Conservation (phyloP, 2,888 invertebrate genomes). For the Rhimphoctona megacephalus region DNA sequence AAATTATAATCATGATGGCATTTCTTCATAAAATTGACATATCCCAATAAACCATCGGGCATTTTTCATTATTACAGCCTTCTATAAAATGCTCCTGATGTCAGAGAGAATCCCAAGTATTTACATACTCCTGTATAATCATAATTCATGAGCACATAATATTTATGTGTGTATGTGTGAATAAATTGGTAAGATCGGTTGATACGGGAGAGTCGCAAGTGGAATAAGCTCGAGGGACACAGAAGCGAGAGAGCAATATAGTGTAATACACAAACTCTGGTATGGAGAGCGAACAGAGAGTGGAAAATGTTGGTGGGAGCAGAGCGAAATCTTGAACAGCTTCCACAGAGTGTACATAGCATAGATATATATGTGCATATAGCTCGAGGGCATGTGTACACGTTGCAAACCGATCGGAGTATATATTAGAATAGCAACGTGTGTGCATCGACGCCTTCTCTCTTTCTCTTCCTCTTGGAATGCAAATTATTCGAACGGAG, state of each 20-base stretch:
- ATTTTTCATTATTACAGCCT: background rate
- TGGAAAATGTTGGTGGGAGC: conserved; percentile 55
- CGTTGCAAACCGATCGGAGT: conserved; percentile 51
- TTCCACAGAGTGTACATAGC: conserved; percentile 50
- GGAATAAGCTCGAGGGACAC: conserved; percentile 67
- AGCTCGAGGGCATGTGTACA: conserved; percentile 47
- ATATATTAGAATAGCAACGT: conserved; percentile 46
- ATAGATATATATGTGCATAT: background rate
- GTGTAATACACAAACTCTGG: conserved; percentile 41
- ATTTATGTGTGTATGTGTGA: conserved; percentile 27
- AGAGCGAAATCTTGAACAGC: conserved; percentile 61
- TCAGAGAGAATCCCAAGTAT: background rate
- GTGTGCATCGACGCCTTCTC: conserved; percentile 43
- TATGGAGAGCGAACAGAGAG: conserved; percentile 50
- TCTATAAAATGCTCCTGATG: background rate
- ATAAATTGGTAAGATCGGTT: conserved; percentile 65
- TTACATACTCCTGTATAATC: conserved; percentile 51
- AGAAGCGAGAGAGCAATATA: conserved; percentile 54
- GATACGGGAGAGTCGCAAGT: conserved; percentile 65
- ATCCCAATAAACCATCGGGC: background rate
- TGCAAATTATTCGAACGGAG: conserved; percentile 71
- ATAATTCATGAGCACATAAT: conserved; percentile 32
- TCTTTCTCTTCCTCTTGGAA: conserved; percentile 52
- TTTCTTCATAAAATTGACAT: no score
- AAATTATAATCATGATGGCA: background rate